Evolutionary conservation across 2,888 invertebrate genomes (phyloP).

Genomic region (Epistrophe grossulariae): DNA sequence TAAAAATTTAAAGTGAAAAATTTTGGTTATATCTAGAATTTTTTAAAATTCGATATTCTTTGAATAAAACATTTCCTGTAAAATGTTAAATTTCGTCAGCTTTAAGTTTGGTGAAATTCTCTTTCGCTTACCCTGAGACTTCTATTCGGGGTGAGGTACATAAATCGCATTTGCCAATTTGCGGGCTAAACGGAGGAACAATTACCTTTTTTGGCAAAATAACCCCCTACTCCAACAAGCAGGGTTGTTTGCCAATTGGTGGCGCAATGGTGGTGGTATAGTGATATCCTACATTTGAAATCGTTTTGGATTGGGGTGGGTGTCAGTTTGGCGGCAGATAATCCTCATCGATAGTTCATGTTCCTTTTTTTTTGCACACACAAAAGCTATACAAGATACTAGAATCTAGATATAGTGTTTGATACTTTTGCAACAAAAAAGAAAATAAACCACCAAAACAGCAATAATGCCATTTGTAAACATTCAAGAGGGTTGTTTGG

Average conservation of each 20-base stretch:
- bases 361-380: slow-evolving; percentile 52
- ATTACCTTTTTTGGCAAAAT: slow-evolving; percentile 55
- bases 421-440: slow-evolving; percentile 66
- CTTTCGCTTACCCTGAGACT: not conserved
- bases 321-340: slow-evolving; percentile 64
- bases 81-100: not conserved
- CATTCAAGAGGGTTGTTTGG: slow-evolving; percentile 29
- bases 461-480: slow-evolving; percentile 75
- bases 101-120: slow-evolving; percentile 6
- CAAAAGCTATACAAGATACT: slow-evolving; percentile 43
- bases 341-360: slow-evolving; percentile 75
- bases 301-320: slow-evolving; percentile 57
- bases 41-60: too few species aligned
- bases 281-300: not conserved
- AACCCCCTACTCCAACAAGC: slow-evolving; percentile 2
- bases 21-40: too few species aligned
- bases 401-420: not conserved
- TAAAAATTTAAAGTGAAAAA: too few species aligned
- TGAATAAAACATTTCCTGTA: too few species aligned
- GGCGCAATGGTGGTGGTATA: slow-evolving; percentile 22
- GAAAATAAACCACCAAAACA: slow-evolving; percentile 71
- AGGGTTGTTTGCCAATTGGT: slow-evolving; percentile 58
- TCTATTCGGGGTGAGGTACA: not conserved
- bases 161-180: slow-evolving; percentile 75
- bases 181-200: slow-evolving; percentile 74